Conservation (phyloP, 1,140 invertebrate genomes). For the Temnothorax longispinosus region DNA sequence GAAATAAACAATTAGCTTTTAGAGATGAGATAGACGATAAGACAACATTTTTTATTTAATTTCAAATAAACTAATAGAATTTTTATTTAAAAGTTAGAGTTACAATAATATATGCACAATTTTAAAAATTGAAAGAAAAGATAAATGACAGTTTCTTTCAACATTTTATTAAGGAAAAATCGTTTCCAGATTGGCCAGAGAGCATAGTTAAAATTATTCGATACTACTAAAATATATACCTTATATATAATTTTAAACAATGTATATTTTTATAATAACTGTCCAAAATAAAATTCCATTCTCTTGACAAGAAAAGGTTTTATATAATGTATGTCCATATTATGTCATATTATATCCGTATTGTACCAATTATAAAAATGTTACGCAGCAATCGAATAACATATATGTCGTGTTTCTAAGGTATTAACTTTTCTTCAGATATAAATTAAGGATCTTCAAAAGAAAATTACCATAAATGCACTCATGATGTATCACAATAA, state of each 20-base stretch:
- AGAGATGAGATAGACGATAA: not conserved
- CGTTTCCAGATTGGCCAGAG: not conserved
- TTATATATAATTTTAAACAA: not conserved
- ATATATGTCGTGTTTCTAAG: not conserved
- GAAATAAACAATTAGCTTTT: not conserved
- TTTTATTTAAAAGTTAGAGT: not conserved
- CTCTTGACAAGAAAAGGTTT: not conserved
- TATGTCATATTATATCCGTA: not conserved
- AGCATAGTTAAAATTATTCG: not conserved
- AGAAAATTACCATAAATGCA: slow-evolving; percentile 11
- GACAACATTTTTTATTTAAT: not conserved
- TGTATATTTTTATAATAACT: not conserved
- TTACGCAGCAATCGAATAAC: not conserved
- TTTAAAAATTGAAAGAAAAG: not conserved
- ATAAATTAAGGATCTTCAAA: not conserved
- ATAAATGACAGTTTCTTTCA: not conserved
- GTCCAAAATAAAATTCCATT: not conserved
- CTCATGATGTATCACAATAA: not conserved
- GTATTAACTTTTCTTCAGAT: not conserved
- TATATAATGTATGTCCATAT: not conserved
- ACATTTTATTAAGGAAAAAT: not conserved
- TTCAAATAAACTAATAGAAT: not conserved
- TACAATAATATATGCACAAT: not conserved
- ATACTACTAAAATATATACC: not conserved
- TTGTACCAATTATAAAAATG: not conserved